phyloP scores from a whole-genome alignment of 2,797 vertebrate species.

The Phrynocephalus forsythii region DNA sequence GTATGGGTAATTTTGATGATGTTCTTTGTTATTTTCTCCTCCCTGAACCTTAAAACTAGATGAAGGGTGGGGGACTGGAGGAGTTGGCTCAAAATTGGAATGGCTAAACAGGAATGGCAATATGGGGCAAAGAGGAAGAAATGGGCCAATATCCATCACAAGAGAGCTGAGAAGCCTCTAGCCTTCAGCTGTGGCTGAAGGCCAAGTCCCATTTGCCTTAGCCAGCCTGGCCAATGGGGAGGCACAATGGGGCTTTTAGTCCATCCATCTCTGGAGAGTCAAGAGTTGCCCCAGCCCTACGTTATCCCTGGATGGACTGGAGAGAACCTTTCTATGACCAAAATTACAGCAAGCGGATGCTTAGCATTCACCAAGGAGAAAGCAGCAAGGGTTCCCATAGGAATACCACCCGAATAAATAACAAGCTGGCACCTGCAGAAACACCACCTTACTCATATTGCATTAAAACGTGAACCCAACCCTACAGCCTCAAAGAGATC shows the following conservation, averaged over 20 bases:
- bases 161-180: not conserved
- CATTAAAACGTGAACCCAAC: slow-evolving; percentile 8
- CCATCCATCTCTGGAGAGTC: not conserved
- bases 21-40: not conserved
- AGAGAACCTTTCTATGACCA: not conserved
- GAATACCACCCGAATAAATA: slow-evolving; percentile 39
- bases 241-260: not conserved
- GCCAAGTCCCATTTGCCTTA: not conserved
- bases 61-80: not conserved
- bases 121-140: not conserved
- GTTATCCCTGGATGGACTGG: not conserved
- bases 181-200: not conserved
- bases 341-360: not conserved
- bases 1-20: not conserved
- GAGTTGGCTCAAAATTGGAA: slow-evolving; percentile 26
- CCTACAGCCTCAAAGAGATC: not conserved
- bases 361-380: slow-evolving; percentile 3
- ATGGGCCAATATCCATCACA: not conserved
- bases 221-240: not conserved
- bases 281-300: not conserved
- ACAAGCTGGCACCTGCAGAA: not conserved
- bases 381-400: not conserved
- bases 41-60: not conserved
- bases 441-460: not conserved
- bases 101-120: slow-evolving; percentile 36